Evolutionary conservation across 2,113 vertebrate genomes (phyloP).

Genomic region (Neodon shergylaensis): DNA sequence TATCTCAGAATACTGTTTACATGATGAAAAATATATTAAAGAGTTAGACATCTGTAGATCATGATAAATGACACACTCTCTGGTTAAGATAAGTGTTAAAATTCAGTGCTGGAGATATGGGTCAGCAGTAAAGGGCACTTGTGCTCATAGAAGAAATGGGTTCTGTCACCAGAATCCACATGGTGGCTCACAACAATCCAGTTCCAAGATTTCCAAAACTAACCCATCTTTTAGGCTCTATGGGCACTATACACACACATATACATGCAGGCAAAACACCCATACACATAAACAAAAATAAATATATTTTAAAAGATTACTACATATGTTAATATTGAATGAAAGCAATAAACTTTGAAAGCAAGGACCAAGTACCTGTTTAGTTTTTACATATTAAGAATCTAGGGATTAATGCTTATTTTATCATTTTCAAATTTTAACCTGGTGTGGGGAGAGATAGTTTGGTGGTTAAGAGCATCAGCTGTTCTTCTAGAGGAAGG

Average conservation of each 20-base stretch:
- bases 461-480: background rate
- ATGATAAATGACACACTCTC: constrained; percentile 4
- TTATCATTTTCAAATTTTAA: background rate
- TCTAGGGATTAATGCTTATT: constrained; percentile 12
- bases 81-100: background rate
- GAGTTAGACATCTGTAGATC: constrained; percentile 27
- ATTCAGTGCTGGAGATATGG: background rate
- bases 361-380: background rate
- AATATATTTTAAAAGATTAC: background rate
- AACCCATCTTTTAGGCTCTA: background rate
- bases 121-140: background rate
- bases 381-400: constrained; percentile 44
- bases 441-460: background rate
- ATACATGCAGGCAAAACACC: background rate
- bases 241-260: background rate
- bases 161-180: background rate
- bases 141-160: background rate
- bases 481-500: background rate
- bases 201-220: background rate
- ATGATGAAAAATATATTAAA: background rate
- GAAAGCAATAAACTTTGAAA: background rate
- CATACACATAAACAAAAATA: background rate
- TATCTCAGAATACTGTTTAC: background rate
- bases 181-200: background rate
- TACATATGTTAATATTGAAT: constrained; percentile 2